Conservation (phyloP, 2,888 invertebrate species). For the Chymomyza procnemis region DNA sequence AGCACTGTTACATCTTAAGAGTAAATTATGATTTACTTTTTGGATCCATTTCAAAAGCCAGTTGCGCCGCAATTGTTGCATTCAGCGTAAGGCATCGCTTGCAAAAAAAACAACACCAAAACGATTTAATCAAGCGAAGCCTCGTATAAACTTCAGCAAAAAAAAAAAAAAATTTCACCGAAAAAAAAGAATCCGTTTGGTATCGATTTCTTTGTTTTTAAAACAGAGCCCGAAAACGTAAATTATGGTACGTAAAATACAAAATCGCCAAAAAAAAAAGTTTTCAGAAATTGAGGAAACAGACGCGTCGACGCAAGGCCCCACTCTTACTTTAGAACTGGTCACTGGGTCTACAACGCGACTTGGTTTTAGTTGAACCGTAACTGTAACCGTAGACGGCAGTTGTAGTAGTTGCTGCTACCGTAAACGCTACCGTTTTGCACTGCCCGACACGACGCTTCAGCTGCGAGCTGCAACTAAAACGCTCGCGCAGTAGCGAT, state of each 20-base stretch:
- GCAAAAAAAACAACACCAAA: constrained; percentile 15
- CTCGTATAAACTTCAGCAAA: not conserved
- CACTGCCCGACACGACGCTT: constrained; percentile 9
- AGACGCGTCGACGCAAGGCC: constrained; percentile 27
- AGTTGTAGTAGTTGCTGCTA: constrained; percentile 1
- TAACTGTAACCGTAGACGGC: constrained; percentile 16
- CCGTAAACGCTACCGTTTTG: not conserved
- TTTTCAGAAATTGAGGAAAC: constrained; percentile 15
- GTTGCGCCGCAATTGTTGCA: constrained; percentile 34
- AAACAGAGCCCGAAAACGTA: constrained; percentile 53
- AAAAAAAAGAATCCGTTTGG: constrained; percentile 5
- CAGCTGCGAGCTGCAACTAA: not conserved
- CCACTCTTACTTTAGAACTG: constrained; percentile 34
- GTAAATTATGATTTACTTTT: constrained; percentile 71
- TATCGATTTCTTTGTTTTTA: constrained; percentile 10
- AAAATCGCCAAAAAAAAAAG: constrained; percentile 25
- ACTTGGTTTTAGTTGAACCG: not conserved
- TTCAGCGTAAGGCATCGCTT: constrained; percentile 49
- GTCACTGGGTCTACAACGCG: constrained; percentile 55
- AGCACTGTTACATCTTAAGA: not conserved
- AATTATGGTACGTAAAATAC: constrained; percentile 55
- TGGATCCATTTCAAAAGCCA: constrained; percentile 74
- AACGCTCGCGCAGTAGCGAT: not conserved
- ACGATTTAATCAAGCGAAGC: not conserved
- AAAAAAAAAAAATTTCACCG: not conserved